A percentile compares a stretch with the other conserved stretches of the same genome.
phyloP scores from a whole-genome alignment of 1,140 invertebrate species.

The Zaprionus kolodkinae region DNA sequence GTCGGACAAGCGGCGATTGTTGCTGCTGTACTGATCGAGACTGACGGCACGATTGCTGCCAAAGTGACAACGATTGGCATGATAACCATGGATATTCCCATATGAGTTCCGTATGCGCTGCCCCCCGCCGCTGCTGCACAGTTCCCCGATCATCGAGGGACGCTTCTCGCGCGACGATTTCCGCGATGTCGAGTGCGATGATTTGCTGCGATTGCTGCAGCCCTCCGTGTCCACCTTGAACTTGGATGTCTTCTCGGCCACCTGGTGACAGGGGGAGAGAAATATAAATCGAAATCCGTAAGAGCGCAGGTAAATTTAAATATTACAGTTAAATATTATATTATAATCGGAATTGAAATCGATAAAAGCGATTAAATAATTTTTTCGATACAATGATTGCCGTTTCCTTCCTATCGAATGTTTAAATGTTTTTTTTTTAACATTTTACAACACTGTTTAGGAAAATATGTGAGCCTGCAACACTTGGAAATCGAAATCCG shows the following conservation, averaged over 20 bases:
- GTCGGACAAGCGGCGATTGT: constrained; percentile 81
- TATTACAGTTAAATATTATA: too few relatives aligned
- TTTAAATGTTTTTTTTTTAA: too few relatives aligned
- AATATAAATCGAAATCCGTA: too few relatives aligned
- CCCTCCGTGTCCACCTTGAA: constrained; percentile 90
- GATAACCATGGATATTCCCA: constrained; percentile 83
- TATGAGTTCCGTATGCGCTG: constrained; percentile 82
- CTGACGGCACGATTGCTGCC: constrained; percentile 83
- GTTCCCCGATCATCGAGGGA: constrained; percentile 83
- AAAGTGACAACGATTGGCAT: constrained; percentile 80
- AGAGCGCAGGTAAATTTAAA: not conserved
- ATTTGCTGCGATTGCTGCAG: constrained; percentile 82
- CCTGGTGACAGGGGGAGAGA: constrained; percentile 43
- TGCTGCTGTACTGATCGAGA: constrained; percentile 81
- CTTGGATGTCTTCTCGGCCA: constrained; percentile 90
- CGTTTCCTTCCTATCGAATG: too few relatives aligned
- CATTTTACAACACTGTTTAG: too few relatives aligned
- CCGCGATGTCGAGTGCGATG: constrained; percentile 74
- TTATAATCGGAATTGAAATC: too few relatives aligned
- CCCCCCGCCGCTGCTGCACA: constrained; percentile 82
- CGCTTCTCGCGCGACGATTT: constrained; percentile 83
- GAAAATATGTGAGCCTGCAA: too few relatives aligned
- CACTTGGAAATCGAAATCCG: too few relatives aligned
- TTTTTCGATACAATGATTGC: too few relatives aligned
- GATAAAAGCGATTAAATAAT: too few relatives aligned